Evolutionary conservation across 2,113 vertebrate genomes (phyloP), one percentile per base, ranked within the genome.

Genomic region (Apeltes quadracus): DNA sequence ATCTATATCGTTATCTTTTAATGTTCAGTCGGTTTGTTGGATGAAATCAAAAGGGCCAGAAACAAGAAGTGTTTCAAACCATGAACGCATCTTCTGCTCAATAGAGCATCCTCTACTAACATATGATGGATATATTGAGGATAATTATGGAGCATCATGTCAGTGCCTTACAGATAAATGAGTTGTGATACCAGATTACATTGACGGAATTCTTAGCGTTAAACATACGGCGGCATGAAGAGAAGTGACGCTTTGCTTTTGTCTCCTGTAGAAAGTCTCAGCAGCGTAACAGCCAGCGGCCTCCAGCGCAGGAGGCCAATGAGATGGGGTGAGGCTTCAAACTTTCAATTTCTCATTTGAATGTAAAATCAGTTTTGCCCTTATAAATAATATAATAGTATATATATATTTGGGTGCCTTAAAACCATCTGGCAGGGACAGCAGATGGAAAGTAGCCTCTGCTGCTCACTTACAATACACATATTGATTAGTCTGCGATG

Each of bases 241-340:
- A 44, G 23, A 57, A 4, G 53, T 7, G 13, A 34, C 7, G 23
- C 7, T 39, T 2, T 4, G 63, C 7, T 68, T 76, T 61, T 80
- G 58, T 71, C 50, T 65, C 25, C 23, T 57, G 15, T 27, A 91
- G 88, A 84, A 90, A 76, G 71, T 84, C 78, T 72, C 72, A 74
- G 1, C 80, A 67, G 61, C 84, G 85, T 1, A 74, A 85, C 72
- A 79, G 74, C 79, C 61, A 15, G 43, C 88, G 74, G 16, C 86
- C 61, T 44, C 86, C 74, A 5, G 80, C 75, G 7, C 73, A 50
- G 18, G 76, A 84, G 53, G 64, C 61, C 16, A 82, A 78, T 86
- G 80, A 85, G 3, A 90, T 90, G 72, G 90, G 92, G 93, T 94
- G 88, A 76, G 84, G 1, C 44, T n/a, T 48, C 20, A 48, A 25